These are phyloP conservation scores for Ceratotherium simum DNA, from an alignment of 2,113 vertebrate species.

Conservation along the genomic window DNA sequence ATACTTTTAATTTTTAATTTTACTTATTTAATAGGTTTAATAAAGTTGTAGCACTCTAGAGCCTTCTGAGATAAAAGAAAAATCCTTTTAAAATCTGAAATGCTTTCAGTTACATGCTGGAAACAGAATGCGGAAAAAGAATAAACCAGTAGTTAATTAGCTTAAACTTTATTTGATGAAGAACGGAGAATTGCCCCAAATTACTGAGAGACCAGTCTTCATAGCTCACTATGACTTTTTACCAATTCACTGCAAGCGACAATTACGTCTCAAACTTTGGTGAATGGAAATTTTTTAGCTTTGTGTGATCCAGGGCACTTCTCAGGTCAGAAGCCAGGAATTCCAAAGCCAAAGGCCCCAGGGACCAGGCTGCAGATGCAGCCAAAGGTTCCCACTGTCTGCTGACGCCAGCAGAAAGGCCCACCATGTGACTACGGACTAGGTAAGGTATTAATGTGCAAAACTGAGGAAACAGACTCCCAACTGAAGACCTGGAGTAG, in stretches of 20 bases:
- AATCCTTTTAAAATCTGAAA: slow-evolving; percentile 26
- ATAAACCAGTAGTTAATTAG: not conserved
- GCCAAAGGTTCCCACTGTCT: not conserved
- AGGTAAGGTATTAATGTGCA: not conserved
- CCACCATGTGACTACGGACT: not conserved
- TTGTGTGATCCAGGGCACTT: slow-evolving; percentile 11
- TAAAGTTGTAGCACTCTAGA: not conserved
- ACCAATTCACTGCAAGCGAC: slow-evolving; percentile 23
- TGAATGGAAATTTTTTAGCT: slow-evolving; percentile 61
- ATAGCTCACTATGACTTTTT: not conserved
- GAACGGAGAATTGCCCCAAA: not conserved
- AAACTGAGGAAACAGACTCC: not conserved
- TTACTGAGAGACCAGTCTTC: not conserved
- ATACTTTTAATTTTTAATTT: not conserved
- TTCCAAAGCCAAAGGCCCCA: not conserved
- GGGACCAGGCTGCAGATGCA: not conserved
- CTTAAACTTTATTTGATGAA: slow-evolving; percentile 41
- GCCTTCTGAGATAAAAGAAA: slow-evolving; percentile 18
- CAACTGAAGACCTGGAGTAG: not conserved
- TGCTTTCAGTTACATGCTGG: not conserved
- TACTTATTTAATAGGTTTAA: not conserved
- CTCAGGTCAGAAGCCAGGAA: slow-evolving; percentile 40
- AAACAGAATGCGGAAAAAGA: not conserved
- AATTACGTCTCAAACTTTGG: slow-evolving; percentile 32
- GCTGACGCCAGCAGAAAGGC: not conserved